A percentile compares a stretch with the other conserved stretches of the same genome.
These are phyloP conservation scores for Mustela nigripes DNA, from an alignment of 2,113 vertebrate genomes.

Conservation along the genomic window DNA sequence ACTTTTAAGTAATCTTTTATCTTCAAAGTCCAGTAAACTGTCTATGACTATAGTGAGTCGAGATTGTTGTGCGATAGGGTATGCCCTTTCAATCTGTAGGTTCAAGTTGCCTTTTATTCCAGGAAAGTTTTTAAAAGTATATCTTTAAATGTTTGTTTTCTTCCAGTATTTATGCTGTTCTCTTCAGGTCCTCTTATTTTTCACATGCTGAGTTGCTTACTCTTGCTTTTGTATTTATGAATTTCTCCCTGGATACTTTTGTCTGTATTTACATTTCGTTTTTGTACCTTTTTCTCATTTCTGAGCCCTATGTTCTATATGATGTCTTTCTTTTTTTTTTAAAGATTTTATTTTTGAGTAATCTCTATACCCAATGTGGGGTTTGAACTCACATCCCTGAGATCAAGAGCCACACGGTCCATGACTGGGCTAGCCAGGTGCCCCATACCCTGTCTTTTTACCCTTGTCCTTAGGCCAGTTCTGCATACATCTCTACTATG, in stretches of 20 bases:
- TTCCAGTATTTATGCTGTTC: background rate
- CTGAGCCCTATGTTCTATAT: background rate
- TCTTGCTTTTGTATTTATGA: background rate
- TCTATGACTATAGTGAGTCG: background rate
- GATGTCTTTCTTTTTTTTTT: background rate
- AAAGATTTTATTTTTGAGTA: background rate
- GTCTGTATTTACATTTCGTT: background rate
- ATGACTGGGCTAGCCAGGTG: background rate
- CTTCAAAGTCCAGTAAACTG: background rate
- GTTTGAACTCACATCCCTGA: background rate
- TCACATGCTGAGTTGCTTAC: background rate
- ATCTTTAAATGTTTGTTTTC: conserved; percentile 30
- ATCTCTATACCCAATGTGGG: background rate
- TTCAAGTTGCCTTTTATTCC: background rate
- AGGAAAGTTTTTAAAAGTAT: background rate
- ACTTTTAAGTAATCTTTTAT: conserved; percentile 29
- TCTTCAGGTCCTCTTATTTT: background rate
- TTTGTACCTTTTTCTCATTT: background rate
- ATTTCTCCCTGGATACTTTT: background rate
- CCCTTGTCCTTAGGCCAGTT: background rate
- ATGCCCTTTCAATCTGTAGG: background rate
- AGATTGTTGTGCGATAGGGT: background rate
- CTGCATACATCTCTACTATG: background rate
- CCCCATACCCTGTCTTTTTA: background rate
- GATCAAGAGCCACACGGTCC: background rate